Conservation (phyloP, 2,797 vertebrate genomes). For the Sebastes vulpes region DNA sequence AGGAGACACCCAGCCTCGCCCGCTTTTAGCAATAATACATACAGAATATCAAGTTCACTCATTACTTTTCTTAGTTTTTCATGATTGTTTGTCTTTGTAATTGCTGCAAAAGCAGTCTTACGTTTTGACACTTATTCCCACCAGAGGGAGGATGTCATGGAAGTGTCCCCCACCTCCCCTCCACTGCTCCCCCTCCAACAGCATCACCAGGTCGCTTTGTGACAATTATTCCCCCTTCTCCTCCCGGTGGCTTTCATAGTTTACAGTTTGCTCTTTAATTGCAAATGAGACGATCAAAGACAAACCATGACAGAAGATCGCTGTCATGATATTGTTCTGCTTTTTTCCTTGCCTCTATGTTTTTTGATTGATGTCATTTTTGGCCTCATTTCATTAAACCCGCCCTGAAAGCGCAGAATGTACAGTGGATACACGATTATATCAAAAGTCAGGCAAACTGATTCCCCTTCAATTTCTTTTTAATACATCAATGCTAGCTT, state of each 20-base stretch:
- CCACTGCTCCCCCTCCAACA: not conserved
- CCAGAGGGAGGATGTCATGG: slow-evolving; percentile 37
- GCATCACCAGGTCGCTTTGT: slow-evolving; percentile 33
- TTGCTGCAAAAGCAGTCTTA: slow-evolving; percentile 22
- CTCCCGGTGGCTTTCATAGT: slow-evolving; percentile 40
- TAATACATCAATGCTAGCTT: not conserved
- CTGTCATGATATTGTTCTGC: not conserved
- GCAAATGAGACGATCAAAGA: slow-evolving; percentile 49
- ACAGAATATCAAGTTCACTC: slow-evolving; percentile 48
- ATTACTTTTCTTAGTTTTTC: slow-evolving; percentile 32
- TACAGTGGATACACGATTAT: not conserved
- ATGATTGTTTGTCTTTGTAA: slow-evolving; percentile 52
- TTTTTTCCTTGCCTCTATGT: slow-evolving; percentile 5
- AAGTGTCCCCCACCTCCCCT: not conserved
- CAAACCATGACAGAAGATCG: slow-evolving; percentile 7
- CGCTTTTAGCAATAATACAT: slow-evolving; percentile 47
- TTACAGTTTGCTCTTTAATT: slow-evolving; percentile 45
- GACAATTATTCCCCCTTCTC: slow-evolving; percentile 33
- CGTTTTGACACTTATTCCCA: slow-evolving; percentile 52
- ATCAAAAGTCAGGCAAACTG: not conserved
- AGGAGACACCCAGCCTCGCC: slow-evolving; percentile 35
- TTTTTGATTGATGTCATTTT: slow-evolving; percentile 28
- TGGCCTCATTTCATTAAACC: not conserved
- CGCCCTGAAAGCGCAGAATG: not conserved
- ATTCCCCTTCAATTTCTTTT: not conserved